Conservation (phyloP, 2,113 vertebrate genomes). For the Benitochromis conjunctus region DNA sequence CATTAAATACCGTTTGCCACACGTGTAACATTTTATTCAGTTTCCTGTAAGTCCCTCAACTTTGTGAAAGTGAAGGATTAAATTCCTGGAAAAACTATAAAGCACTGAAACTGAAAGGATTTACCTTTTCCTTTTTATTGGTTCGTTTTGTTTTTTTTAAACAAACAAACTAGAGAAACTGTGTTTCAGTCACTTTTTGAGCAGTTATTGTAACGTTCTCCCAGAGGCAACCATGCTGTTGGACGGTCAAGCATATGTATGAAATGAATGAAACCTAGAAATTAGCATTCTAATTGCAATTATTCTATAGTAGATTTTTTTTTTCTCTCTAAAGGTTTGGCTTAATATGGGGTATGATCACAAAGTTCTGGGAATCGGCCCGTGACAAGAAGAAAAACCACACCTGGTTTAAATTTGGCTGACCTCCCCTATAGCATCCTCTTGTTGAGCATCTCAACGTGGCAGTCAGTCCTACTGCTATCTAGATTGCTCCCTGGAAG, state of each 20-base stretch:
- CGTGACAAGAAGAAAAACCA: neutral
- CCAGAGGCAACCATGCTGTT: neutral
- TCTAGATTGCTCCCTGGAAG: neutral
- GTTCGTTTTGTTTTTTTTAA: neutral
- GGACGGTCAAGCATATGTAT: neutral
- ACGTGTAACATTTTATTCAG: neutral
- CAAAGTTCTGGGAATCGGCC: neutral
- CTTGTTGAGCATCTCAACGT: neutral
- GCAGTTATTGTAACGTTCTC: neutral
- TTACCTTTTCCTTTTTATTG: neutral
- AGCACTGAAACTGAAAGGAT: neutral
- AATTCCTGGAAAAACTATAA: neutral
- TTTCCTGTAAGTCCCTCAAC: neutral
- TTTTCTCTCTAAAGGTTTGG: neutral
- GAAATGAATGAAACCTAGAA: neutral
- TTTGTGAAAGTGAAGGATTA: neutral
- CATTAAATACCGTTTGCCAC: neutral
- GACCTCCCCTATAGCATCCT: neutral
- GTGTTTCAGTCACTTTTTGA: neutral
- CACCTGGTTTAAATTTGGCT: neutral
- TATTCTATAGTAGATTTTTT: neutral
- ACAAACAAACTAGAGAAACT: neutral
- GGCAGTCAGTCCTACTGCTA: neutral
- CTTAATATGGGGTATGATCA: neutral
- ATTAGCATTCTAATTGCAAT: neutral